A percentile compares a stretch with the other conserved stretches of the same genome.
phyloP scores from a whole-genome alignment of 2,113 vertebrate species.

The Dasyornis broadbenti region DNA sequence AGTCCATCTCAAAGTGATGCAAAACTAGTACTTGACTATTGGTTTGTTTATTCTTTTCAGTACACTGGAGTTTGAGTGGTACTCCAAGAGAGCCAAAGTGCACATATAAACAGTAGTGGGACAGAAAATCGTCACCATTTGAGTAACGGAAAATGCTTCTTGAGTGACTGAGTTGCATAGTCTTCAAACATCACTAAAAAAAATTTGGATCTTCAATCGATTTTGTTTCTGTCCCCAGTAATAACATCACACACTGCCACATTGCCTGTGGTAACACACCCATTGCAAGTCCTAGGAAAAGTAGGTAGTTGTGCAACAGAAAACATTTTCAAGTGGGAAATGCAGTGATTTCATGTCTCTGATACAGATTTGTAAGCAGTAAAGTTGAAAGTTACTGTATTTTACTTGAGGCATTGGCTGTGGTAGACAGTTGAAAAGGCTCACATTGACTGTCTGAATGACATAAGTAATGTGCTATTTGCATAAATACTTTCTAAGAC shows the following conservation, averaged over 20 bases:
- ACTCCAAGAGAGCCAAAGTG: background rate
- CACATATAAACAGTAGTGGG: background rate
- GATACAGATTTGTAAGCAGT: background rate
- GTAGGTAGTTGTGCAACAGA: background rate
- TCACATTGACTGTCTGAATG: constrained; percentile 65
- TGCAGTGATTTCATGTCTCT: background rate
- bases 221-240: background rate
- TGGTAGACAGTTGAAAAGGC: constrained; percentile 68
- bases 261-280: background rate
- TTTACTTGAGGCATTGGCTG: constrained; percentile 47
- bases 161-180: background rate
- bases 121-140: background rate
- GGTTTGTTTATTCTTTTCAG: background rate
- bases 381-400: constrained; percentile 65
- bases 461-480: constrained; percentile 72
- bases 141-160: background rate
- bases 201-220: background rate
- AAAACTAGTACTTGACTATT: background rate
- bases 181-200: background rate
- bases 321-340: background rate
- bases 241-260: background rate
- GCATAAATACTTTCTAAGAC: constrained; percentile 78
- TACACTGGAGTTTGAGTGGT: background rate
- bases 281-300: background rate
- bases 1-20: background rate